Base-by-base conservation (phyloP, 2,888 invertebrate species). In the Chydorus sphaericus region DNA sequence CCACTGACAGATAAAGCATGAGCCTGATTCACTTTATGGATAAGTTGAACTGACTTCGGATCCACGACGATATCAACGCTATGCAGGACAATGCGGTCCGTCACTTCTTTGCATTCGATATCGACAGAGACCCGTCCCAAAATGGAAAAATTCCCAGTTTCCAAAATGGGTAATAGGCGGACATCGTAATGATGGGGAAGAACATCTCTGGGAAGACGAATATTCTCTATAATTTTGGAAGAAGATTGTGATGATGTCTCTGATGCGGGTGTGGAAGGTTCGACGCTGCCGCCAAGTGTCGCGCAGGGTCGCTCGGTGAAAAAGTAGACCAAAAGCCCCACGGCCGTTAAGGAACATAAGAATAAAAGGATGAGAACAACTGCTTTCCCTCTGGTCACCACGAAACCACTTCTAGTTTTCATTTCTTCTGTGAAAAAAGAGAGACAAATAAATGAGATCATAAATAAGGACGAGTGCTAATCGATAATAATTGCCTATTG, bases 81-180 rank as follows among this genome's bases (percentile, higher is more conserved):
- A 66, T 90, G 89, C 60, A 90, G 74, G 1, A 82, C 84, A 16
- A 90, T 75, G 66, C 81, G 80, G 53, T 75, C 73, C 8, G 81
- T 80, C 52, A 76, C 73, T 60, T 77, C 74, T n/a, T 23, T 20
- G 29, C 57, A 57, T n/a, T 26, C 36, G 28, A 57, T 31, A 4
- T 37, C 36, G 18, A 62, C 58, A 37, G 59, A 59, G 16, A 59
- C 59, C 49, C 55, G 58, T 28, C 62, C 62, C 10, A 57, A 23
- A 49, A 62, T 58, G 49, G 59, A 59, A 36, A 60, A 59, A 55
- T 62, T 61, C 14, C 44, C 44, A 14, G 23, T 44, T n/a, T 61
- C 60, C 52, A 62, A 57, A 30, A 59, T 48, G 26, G 62, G 62
- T 53, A 59, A 58, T 4, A 62, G 59, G 23, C 57, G 55, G 28